Percentiles rank a stretch among this genome's conserved stretches.
Conservation (phyloP, 2,113 vertebrate genomes). For the Sprattus sprattus region DNA sequence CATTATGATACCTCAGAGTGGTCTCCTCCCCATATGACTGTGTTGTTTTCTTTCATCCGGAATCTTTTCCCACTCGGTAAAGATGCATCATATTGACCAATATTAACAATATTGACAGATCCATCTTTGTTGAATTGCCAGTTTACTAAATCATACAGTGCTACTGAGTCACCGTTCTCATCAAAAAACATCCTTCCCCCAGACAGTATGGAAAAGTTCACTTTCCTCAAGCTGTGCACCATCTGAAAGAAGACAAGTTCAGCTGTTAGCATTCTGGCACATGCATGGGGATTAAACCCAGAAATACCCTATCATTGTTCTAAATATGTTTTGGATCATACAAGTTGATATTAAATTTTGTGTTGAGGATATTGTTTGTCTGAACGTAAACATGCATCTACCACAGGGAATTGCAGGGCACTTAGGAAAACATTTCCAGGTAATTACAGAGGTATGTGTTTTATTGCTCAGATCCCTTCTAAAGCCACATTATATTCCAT, state of each 20-base stretch:
- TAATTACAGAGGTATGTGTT: too few species aligned
- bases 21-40: slow-evolving; percentile 2
- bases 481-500: too few species aligned
- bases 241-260: slow-evolving; percentile 34
- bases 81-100: slow-evolving; percentile 55
- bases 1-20: slow-evolving; percentile 45
- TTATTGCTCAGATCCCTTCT: too few species aligned
- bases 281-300: background rate
- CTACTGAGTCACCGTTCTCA: slow-evolving; percentile 55
- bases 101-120: slow-evolving; percentile 47
- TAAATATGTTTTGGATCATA: too few species aligned
- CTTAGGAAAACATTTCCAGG: too few species aligned
- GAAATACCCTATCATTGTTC: too few species aligned
- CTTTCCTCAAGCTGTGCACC: slow-evolving; percentile 43
- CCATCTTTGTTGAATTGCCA: slow-evolving; percentile 53
- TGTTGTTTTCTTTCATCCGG: background rate
- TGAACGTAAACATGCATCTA: too few species aligned
- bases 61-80: slow-evolving; percentile 35
- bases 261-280: background rate
- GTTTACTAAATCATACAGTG: slow-evolving; percentile 55
- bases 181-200: slow-evolving; percentile 55
- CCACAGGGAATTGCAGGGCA: too few species aligned
- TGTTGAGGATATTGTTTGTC: too few species aligned
- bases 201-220: slow-evolving; percentile 40
- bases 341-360: too few species aligned